A percentile compares a stretch with the other conserved stretches of the same genome.
Conservation (phyloP, 2,888 invertebrate species). For the Noctua comes region DNA sequence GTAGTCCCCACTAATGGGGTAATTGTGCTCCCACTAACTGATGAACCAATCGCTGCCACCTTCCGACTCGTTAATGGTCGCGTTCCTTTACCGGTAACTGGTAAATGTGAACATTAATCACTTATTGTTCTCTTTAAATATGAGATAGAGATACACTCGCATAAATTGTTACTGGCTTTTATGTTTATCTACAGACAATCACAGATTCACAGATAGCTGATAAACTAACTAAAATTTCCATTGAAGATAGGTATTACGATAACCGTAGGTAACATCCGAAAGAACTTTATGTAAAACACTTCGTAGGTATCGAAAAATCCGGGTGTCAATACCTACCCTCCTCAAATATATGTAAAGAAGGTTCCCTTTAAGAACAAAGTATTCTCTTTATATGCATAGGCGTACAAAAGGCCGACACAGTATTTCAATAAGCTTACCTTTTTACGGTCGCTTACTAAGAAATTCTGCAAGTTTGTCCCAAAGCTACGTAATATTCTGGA, state of each 20-base stretch:
- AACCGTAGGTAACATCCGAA: conserved; percentile 5
- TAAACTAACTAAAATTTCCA: conserved; percentile 10
- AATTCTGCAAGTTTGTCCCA: conserved; percentile 50
- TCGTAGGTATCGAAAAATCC: conserved; percentile 21
- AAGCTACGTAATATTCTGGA: conserved; percentile 26
- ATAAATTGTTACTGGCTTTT: conserved; percentile 8
- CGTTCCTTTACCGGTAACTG: conserved; percentile 55
- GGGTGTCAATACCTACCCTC: conserved; percentile 31
- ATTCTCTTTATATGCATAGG: conserved; percentile 61
- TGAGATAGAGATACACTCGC: neutral
- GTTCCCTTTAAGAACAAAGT: conserved; percentile 45
- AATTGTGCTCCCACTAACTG: conserved; percentile 83
- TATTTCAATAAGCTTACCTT: conserved; percentile 63
- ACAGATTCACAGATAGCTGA: conserved; percentile 26
- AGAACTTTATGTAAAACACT: conserved; percentile 23
- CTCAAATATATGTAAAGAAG: conserved; percentile 43
- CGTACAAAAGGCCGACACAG: conserved; percentile 38
- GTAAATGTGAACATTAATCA: conserved; percentile 14
- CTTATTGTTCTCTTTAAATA: conserved; percentile 33
- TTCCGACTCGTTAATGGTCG: conserved; percentile 78
- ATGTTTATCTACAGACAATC: conserved; percentile 17
- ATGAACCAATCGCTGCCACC: conserved; percentile 77
- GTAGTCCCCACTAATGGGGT: conserved; percentile 80
- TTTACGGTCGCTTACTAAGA: conserved; percentile 50
- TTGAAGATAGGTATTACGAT: conserved; percentile 7